Evolutionary conservation across 2,113 vertebrate species (phyloP).

Genomic region (Apeltes quadracus): DNA sequence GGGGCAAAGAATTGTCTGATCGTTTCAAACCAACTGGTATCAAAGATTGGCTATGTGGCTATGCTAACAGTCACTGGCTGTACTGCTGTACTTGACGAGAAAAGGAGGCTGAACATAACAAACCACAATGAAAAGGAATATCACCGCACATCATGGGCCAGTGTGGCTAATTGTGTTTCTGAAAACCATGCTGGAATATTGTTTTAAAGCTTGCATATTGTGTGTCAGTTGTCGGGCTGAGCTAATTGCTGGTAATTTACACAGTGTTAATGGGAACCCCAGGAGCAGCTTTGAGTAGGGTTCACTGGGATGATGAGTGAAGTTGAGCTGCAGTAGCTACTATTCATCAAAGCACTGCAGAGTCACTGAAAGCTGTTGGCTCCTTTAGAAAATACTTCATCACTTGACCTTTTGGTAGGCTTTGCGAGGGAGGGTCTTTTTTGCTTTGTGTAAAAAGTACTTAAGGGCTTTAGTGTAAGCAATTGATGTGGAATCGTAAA

Average conservation of each 20-base stretch:
- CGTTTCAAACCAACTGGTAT: too few relatives aligned
- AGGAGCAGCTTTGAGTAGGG: constrained; percentile 26
- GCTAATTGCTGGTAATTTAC: constrained; percentile 47
- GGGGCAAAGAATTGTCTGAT: too few relatives aligned
- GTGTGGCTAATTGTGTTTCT: background rate
- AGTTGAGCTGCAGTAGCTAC: constrained; percentile 36
- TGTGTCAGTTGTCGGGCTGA: constrained; percentile 18
- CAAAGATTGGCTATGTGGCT: too few relatives aligned
- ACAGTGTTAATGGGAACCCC: constrained; percentile 32
- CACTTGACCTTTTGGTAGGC: constrained; percentile 45
- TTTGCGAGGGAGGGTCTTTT: constrained; percentile 41
- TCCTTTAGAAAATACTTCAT: constrained; percentile 59
- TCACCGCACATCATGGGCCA: background rate
- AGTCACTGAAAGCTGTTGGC: constrained; percentile 51
- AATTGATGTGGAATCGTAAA: constrained; percentile 61
- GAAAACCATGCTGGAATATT: background rate
- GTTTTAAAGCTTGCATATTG: background rate
- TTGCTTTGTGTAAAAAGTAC: constrained; percentile 58
- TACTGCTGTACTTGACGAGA: too few relatives aligned
- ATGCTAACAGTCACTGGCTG: too few relatives aligned
- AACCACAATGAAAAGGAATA: too few relatives aligned
- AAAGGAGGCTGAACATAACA: too few relatives aligned
- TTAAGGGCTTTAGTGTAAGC: constrained; percentile 59
- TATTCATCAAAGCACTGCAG: constrained; percentile 48
- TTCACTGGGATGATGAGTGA: constrained; percentile 31